Evolutionary conservation across 1,140 invertebrate species (phyloP).

Genomic region (Magallana gigas): DNA sequence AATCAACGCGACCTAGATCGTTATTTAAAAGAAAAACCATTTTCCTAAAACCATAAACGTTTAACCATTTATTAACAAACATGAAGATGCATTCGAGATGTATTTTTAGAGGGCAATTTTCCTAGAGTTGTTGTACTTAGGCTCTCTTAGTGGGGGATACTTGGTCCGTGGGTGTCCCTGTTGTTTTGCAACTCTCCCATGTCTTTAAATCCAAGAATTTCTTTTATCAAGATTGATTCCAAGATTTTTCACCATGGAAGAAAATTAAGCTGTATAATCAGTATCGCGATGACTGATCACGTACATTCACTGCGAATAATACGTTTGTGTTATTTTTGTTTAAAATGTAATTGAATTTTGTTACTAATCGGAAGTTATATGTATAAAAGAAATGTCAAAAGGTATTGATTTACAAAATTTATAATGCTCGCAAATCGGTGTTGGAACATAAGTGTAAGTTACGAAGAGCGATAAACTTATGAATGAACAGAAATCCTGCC

Average conservation of each 20-base stretch:
- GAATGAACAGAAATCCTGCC: background rate
- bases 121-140: background rate
- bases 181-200: background rate
- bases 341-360: conserved; percentile 25
- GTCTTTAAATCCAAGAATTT: background rate
- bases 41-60: too few relatives aligned
- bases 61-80: too few relatives aligned
- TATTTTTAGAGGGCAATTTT: too few relatives aligned
- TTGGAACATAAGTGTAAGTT: background rate
- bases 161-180: conserved; percentile 1
- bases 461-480: background rate
- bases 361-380: conserved; percentile 34
- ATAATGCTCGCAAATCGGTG: background rate
- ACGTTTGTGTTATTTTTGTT: conserved; percentile 27
- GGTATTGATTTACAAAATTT: conserved; percentile 14
- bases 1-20: too few relatives aligned
- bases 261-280: background rate
- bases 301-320: background rate
- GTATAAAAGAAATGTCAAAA: conserved; percentile 8
- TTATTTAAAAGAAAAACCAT: too few relatives aligned
- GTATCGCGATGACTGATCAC: conserved; percentile 10
- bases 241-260: background rate
- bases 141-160: background rate
- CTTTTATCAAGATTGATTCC: background rate
- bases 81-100: too few relatives aligned